Percentiles rank a stretch among this genome's conserved stretches.
These are phyloP conservation scores for Paralinhomoeus sp. DNA, from an alignment of 2,888 invertebrate genomes.

Conservation along the genomic window DNA sequence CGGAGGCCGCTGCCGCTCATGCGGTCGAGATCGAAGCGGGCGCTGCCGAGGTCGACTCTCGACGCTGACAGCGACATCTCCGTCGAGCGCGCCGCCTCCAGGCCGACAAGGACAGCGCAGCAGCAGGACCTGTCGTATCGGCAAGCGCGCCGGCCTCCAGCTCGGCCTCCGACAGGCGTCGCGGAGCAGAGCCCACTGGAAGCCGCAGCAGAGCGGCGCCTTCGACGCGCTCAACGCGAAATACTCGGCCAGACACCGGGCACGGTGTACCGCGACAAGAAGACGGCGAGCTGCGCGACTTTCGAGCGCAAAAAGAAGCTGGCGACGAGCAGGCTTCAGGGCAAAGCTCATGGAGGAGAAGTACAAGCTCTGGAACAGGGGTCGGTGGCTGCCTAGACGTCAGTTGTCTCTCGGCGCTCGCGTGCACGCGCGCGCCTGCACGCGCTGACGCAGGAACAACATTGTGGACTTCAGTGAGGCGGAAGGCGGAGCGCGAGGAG, in stretches of 20 bases:
- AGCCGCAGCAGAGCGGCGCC: constrained; percentile 44
- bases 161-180: constrained; percentile 47
- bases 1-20: too few species aligned
- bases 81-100: not conserved
- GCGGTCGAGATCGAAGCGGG: too few species aligned
- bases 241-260: constrained; percentile 11
- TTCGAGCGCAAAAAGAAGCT: constrained; percentile 7
- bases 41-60: too few species aligned
- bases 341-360: constrained; percentile 17
- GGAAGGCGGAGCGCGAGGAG: constrained; percentile 47
- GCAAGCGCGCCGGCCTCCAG: constrained; percentile 63
- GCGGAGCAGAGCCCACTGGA: constrained; percentile 47
- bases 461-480: constrained; percentile 28
- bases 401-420: too few species aligned
- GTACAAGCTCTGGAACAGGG: constrained; percentile 18
- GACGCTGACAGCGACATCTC: not conserved
- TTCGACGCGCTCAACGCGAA: constrained; percentile 32
- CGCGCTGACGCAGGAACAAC: constrained; percentile 15
- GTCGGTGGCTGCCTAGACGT: too few species aligned
- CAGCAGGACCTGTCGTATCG: constrained; percentile 49
- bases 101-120: not conserved
- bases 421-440: too few species aligned
- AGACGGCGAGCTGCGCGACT: constrained; percentile 35
- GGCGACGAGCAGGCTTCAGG: constrained; percentile 15
- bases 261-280: constrained; percentile 32